Evolutionary conservation across 1,140 invertebrate species (phyloP).

Genomic region (Drosophila subobscura): DNA sequence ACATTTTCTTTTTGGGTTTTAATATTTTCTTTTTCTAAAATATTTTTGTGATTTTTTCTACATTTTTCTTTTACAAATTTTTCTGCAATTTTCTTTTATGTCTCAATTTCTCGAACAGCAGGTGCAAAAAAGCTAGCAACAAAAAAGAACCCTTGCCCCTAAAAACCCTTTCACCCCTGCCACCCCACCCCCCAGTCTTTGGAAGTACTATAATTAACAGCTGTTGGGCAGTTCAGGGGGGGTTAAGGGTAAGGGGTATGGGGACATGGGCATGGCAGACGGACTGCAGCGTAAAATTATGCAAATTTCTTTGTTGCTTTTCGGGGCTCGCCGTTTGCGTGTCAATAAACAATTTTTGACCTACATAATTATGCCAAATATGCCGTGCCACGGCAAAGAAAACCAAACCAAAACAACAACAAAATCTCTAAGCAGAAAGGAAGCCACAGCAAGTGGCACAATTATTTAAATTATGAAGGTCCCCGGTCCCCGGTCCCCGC

Average conservation of each 20-base stretch:
- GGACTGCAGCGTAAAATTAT: conserved; percentile 78
- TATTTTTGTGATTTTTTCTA: conserved; percentile 28
- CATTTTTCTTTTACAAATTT: conserved; percentile 42
- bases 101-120: conserved; percentile 73
- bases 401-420: conserved; percentile 15
- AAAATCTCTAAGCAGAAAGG: conserved; percentile 79
- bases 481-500: conserved; percentile 16
- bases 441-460: conserved; percentile 79
- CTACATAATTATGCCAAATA: conserved; percentile 81
- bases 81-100: conserved; percentile 64
- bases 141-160: conserved; percentile 41
- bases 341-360: conserved; percentile 83
- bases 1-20: conserved; percentile 52
- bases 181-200: conserved; percentile 28
- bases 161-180: conserved; percentile 54
- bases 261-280: too few relatives aligned
- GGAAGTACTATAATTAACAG: conserved; percentile 74
- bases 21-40: conserved; percentile 31
- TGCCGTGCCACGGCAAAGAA: conserved; percentile 55
- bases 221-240: conserved; percentile 52
- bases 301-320: conserved; percentile 78
- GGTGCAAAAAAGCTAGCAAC: conserved; percentile 66
- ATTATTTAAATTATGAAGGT: conserved; percentile 83
- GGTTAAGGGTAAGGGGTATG: neutral
- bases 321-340: conserved; percentile 63